Base-by-base conservation (phyloP, 2,113 vertebrate genomes). In the Charadrius vociferus region DNA sequence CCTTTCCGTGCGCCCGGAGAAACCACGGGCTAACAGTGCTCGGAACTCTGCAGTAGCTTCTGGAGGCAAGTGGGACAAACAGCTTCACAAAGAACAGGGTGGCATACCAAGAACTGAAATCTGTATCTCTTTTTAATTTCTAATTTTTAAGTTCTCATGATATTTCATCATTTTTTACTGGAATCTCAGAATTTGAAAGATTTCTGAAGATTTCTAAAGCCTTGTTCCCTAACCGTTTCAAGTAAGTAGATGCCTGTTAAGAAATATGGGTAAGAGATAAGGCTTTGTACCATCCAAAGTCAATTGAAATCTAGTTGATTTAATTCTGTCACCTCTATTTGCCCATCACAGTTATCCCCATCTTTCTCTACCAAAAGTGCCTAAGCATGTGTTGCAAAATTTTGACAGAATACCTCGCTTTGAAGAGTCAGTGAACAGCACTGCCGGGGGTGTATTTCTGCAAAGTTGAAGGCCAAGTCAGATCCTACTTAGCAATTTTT, bases 1-100 rank as follows among this genome's bases (percentile, higher is more conserved):
- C 47, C 16, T 41, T 11, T 1, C 0, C 0, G 0, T 13, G 3
- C 67, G 36, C 55, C 19, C 21, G 34, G 22, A 78, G 63, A 37
- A 81, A 37, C 2, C 20, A n/a, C 0, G 3, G 53, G 53, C 53
- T 68, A 13, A 6, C 16, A 34, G 22, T 5, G 1, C 34, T 34
- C 11, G 1, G 23, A 26, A 27, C 53, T 67, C 65, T 90, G 63
- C 58, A 26, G 78, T 5, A 32, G 37, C 65, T 61, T 63, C 50
- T 71, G 47, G 68, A 67, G 74, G 18, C 20, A 53, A 15, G 22
- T 32, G 45, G 50, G 52, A 39, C 50, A 58, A 59, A 32, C 27
- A 43, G 26, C 29, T 86, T 27, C 1, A 0, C 47, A 45, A 37
- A 67, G 78, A 39, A 36, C 14, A 66, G 50, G 61, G 12, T 26